phyloP scores from a whole-genome alignment of 2,888 invertebrate species.

The Adelognathus sp. region DNA sequence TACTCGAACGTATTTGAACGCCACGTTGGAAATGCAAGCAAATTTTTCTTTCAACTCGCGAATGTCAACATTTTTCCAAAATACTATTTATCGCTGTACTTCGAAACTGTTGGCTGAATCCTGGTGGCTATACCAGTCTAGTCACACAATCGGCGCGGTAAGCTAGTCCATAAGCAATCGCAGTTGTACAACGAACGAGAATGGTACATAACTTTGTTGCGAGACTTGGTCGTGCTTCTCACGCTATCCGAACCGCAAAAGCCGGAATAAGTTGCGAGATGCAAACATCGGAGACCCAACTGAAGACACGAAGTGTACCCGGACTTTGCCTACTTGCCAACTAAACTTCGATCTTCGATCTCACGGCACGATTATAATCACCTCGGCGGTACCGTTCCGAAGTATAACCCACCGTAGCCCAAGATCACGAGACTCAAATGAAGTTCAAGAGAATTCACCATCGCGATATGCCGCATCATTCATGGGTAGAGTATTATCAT shows the following conservation, averaged over 20 bases:
- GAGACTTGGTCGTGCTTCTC: background rate
- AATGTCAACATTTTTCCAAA: no score
- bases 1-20: no score
- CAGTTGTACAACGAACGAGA: background rate
- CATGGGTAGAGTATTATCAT: no score
- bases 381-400: slow-evolving; percentile 44
- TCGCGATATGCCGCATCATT: no score
- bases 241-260: background rate
- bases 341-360: slow-evolving; percentile 35
- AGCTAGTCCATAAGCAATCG: background rate
- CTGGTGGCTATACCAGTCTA: background rate
- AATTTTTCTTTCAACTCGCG: no score
- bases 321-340: slow-evolving; percentile 10
- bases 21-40: no score
- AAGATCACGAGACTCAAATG: no score
- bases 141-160: background rate
- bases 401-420: slow-evolving; percentile 32
- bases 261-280: background rate
- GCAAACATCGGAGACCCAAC: background rate
- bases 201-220: background rate
- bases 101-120: background rate
- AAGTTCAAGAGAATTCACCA: no score
- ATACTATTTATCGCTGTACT: background rate
- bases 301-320: background rate
- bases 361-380: slow-evolving; percentile 40